Conservation (phyloP, 2,888 invertebrate species). For the Adela reaumurella region DNA sequence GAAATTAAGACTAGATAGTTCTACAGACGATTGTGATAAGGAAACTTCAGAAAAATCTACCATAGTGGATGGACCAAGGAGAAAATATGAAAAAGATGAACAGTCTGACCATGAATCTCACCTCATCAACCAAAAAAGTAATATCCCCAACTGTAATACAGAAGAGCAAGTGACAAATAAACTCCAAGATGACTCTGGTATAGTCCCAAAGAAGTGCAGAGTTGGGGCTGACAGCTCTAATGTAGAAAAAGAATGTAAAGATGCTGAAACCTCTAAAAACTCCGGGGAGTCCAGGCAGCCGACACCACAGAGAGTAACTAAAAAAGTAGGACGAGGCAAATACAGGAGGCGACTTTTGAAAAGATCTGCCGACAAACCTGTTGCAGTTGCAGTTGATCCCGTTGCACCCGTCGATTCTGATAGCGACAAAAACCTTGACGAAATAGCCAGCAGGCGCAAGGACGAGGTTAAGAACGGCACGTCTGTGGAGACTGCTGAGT, state of each 20-base stretch:
- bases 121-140: background rate
- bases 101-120: background rate
- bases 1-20: slow-evolving; percentile 39
- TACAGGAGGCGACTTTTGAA: slow-evolving; percentile 35
- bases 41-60: slow-evolving; percentile 4
- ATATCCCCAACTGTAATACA: background rate
- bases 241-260: slow-evolving; percentile 10
- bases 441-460: slow-evolving; percentile 9
- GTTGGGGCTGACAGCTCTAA: slow-evolving; percentile 11
- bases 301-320: slow-evolving; percentile 35
- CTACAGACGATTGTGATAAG: slow-evolving; percentile 25
- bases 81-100: background rate
- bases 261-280: slow-evolving; percentile 12
- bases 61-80: background rate
- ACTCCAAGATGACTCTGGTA: background rate
- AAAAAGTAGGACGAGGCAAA: slow-evolving; percentile 41
- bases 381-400: slow-evolving; percentile 4
- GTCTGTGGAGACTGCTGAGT: slow-evolving; percentile 23
- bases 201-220: slow-evolving; percentile 16
- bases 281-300: slow-evolving; percentile 8
- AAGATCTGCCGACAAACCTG: slow-evolving; percentile 6
- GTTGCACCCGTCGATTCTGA: slow-evolving; percentile 19
- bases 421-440: slow-evolving; percentile 19
- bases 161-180: background rate
- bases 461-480: slow-evolving; percentile 22